Percentiles rank a stretch among this genome's conserved stretches.
Evolutionary conservation across 2,113 vertebrate genomes (phyloP).

Genomic region (Tetrax tetrax): DNA sequence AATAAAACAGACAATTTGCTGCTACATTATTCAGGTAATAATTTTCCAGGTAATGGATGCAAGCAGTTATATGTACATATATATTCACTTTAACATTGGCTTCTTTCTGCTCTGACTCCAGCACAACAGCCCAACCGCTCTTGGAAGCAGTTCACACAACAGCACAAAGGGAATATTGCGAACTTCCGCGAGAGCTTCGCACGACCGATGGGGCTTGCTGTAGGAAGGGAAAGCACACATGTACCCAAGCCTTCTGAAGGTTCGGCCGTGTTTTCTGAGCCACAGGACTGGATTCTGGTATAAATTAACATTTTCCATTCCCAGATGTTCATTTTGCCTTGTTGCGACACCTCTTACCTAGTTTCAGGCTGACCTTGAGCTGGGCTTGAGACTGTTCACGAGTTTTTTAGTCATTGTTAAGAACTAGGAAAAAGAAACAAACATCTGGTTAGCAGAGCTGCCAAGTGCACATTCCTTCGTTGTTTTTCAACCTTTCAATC

Average conservation of each 20-base stretch:
- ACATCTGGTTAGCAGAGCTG: constrained; percentile 71
- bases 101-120: neutral
- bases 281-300: neutral
- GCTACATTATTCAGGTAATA: accelerated
- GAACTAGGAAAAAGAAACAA: constrained; percentile 54
- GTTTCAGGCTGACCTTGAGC: constrained; percentile 33
- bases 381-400: constrained; percentile 31
- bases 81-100: neutral
- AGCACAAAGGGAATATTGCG: neutral
- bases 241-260: neutral
- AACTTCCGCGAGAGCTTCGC: neutral
- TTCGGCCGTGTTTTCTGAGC: neutral
- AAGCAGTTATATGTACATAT: accelerated
- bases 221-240: neutral
- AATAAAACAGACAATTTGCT: neutral
- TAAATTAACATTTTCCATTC: constrained; percentile 46
- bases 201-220: neutral
- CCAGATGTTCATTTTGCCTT: constrained; percentile 10
- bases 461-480: constrained; percentile 60
- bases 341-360: constrained; percentile 69
- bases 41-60: neutral
- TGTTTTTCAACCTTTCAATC: constrained; percentile 65
- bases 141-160: constrained; percentile 16
- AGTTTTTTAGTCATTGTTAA: constrained; percentile 64
- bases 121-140: neutral